Evolutionary conservation across 2,113 vertebrate genomes (phyloP).

Genomic region (Heterotis niloticus): DNA sequence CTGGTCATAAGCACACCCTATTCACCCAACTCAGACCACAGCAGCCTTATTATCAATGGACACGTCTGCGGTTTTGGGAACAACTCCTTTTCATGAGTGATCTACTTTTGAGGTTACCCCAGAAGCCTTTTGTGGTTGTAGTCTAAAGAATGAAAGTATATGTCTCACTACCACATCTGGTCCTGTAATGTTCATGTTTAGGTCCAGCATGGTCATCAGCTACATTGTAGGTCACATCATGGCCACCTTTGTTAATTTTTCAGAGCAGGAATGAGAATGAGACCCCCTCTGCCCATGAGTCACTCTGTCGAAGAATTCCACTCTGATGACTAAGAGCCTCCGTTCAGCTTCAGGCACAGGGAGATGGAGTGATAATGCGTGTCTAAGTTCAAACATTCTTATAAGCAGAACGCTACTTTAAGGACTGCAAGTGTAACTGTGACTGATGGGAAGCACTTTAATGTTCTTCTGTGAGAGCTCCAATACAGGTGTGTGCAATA

Average conservation of each 20-base stretch:
- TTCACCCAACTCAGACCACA: neutral
- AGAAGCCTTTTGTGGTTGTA: neutral
- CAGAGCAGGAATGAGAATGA: neutral
- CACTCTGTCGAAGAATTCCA: conserved; percentile 3
- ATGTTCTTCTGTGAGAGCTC: neutral
- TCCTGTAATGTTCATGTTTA: neutral
- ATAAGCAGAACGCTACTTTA: neutral
- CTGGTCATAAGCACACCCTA: neutral
- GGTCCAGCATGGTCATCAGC: neutral
- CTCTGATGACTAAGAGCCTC: neutral
- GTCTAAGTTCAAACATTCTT: conserved; percentile 1
- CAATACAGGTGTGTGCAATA: neutral
- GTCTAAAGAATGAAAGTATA: neutral
- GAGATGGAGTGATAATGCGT: conserved; percentile 16
- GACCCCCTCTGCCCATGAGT: neutral
- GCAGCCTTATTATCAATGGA: neutral
- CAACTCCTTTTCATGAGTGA: neutral
- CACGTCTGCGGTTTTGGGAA: neutral
- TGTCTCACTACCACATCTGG: neutral
- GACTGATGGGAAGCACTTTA: conserved; percentile 10
- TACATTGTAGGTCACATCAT: neutral
- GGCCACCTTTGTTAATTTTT: neutral
- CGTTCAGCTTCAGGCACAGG: neutral
- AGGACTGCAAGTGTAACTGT: neutral
- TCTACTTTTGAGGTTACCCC: neutral